A percentile compares a stretch with the other conserved stretches of the same genome.
Conservation (phyloP, 2,113 vertebrate species). For the Nasalis larvatus region DNA sequence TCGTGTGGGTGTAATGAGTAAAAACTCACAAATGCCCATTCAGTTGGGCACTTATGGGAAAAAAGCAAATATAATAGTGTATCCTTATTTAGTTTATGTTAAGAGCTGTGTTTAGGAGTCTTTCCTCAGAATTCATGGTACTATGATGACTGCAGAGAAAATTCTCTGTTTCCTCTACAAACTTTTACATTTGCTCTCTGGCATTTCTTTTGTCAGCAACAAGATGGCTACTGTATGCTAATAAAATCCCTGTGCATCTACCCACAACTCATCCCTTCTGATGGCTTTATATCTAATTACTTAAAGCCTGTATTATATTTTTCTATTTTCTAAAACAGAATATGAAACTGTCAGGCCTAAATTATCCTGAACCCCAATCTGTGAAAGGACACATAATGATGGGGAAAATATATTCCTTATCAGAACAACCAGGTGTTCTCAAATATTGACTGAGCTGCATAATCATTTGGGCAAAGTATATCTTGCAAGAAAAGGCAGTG, state of each 20-base stretch:
- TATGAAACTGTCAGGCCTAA: slow-evolving; percentile 41
- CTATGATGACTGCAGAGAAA: background rate
- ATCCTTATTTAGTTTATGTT: background rate
- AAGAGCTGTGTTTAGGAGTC: background rate
- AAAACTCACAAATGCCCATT: slow-evolving; percentile 32
- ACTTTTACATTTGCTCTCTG: background rate
- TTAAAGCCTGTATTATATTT: slow-evolving; percentile 56
- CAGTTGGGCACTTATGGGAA: background rate
- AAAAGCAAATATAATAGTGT: background rate
- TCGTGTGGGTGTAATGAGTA: background rate
- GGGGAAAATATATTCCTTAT: slow-evolving; percentile 39
- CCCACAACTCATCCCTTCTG: background rate
- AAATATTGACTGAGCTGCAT: slow-evolving; percentile 10
- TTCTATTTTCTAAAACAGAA: slow-evolving; percentile 17
- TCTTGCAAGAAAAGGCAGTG: slow-evolving; percentile 17
- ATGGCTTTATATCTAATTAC: background rate
- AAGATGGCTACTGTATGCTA: slow-evolving; percentile 41
- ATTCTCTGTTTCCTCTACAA: background rate
- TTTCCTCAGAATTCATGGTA: background rate
- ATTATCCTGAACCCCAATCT: slow-evolving; percentile 17
- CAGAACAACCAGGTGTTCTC: slow-evolving; percentile 51
- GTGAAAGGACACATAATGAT: background rate
- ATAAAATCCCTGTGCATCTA: background rate
- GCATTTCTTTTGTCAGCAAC: background rate
- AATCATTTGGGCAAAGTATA: background rate